phyloP scores from a whole-genome alignment of 2,888 invertebrate species.

The Pocota personata region DNA sequence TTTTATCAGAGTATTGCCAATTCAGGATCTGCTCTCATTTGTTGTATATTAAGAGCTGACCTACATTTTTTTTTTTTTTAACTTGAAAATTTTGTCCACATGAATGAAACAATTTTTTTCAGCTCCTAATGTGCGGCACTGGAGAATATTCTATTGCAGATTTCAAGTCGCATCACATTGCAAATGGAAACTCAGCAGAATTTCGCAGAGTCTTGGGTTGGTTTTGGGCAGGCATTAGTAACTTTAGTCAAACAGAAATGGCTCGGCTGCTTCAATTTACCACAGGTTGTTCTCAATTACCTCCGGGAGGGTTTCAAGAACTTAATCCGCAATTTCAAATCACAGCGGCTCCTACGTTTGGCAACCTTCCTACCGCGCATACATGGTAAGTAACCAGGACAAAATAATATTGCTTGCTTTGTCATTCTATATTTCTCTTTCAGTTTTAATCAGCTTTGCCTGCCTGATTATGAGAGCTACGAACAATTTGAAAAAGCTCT shows the following conservation, averaged over 20 bases:
- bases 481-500: conserved; percentile 96
- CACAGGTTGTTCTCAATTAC: conserved; percentile 96
- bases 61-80: too few relatives aligned
- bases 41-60: too few relatives aligned
- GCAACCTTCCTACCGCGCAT: conserved; percentile 96
- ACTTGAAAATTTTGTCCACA: too few relatives aligned
- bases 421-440: conserved; percentile 76
- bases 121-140: conserved; percentile 96
- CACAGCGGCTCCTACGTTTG: conserved; percentile 94
- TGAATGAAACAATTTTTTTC: conserved; percentile 76
- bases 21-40: too few relatives aligned
- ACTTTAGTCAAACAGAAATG: conserved; percentile 96
- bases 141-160: conserved; percentile 95
- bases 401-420: not conserved
- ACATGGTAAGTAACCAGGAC: conserved; percentile 87
- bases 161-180: conserved; percentile 94
- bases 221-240: conserved; percentile 95
- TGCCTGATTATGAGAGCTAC: conserved; percentile 97
- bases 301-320: conserved; percentile 94
- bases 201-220: conserved; percentile 93
- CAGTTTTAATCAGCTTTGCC: conserved; percentile 97
- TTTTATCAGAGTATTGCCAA: too few relatives aligned
- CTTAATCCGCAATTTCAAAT: conserved; percentile 96
- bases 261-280: conserved; percentile 96
- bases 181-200: conserved; percentile 91